Evolutionary conservation across 2,888 invertebrate genomes (phyloP).

Genomic region (Trissoscelio sp.): DNA sequence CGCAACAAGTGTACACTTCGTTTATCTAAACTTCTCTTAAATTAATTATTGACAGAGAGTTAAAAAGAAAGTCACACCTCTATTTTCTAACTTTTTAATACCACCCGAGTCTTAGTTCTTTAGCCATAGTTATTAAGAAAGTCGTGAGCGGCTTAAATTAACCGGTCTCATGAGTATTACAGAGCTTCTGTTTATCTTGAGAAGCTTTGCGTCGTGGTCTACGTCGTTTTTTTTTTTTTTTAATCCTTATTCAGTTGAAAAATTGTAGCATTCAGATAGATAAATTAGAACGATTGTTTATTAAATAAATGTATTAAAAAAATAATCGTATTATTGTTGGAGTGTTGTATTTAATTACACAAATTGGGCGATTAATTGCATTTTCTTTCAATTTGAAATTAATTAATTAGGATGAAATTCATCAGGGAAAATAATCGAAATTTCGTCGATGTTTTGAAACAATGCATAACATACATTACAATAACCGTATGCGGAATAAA

Average conservation of each 20-base stretch:
- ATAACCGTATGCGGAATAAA: slow-evolving; percentile 17
- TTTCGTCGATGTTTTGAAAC: too few relatives aligned
- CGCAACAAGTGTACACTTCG: slow-evolving; percentile 51
- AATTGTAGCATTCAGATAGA: slow-evolving; percentile 48
- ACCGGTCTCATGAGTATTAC: slow-evolving; percentile 67
- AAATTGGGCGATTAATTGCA: too few relatives aligned
- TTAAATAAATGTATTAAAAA: too few relatives aligned
- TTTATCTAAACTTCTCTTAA: slow-evolving; percentile 39
- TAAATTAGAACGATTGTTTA: slow-evolving; percentile 43
- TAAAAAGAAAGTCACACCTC: slow-evolving; percentile 61
- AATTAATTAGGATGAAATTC: not conserved
- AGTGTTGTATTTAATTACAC: too few relatives aligned
- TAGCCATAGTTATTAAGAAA: slow-evolving; percentile 64
- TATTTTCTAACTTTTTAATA: slow-evolving; percentile 64
- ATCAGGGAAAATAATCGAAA: not conserved
- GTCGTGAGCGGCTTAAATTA: slow-evolving; percentile 68
- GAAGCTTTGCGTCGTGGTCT: slow-evolving; percentile 53
- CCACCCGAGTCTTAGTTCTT: slow-evolving; percentile 49
- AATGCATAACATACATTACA: not conserved
- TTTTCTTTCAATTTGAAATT: not conserved
- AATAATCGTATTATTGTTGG: too few relatives aligned
- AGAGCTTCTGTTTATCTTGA: slow-evolving; percentile 68
- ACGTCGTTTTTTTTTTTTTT: slow-evolving; percentile 34
- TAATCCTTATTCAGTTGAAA: slow-evolving; percentile 11
- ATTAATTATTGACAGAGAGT: slow-evolving; percentile 64